These are phyloP conservation scores for rat (Rattus norvegicus) DNA, from an alignment of 2,113 vertebrate genomes.

Conservation along the genomic window DNA sequence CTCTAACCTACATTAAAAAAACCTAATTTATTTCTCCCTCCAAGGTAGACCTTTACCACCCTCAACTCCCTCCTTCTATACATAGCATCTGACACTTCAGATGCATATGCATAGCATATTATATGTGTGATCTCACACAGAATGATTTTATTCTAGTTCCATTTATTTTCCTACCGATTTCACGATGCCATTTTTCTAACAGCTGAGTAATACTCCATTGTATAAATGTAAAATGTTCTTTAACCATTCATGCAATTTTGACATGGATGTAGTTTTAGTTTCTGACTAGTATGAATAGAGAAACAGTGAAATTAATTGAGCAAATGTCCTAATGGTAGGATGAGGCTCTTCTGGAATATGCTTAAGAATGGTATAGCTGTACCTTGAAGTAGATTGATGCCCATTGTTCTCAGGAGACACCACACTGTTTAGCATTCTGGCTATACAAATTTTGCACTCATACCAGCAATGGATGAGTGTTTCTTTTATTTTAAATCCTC, in stretches of 20 bases:
- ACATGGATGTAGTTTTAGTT: neutral
- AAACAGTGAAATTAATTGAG: neutral
- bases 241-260: neutral
- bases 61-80: neutral
- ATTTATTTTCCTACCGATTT: neutral
- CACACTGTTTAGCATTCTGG: neutral
- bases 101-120: neutral
- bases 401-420: neutral
- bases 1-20: neutral
- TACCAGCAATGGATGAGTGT: neutral
- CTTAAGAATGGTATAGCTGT: neutral
- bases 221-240: neutral
- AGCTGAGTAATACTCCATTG: neutral
- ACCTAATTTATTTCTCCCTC: neutral
- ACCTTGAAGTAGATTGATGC: neutral
- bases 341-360: neutral
- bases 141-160: neutral
- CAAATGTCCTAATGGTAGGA: neutral
- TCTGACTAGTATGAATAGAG: neutral
- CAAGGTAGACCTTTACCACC: rapidly evolving
- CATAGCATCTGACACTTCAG: neutral
- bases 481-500: neutral
- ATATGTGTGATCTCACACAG: neutral
- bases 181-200: neutral
- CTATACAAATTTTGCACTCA: neutral